Conservation (phyloP, 1,140 invertebrate species). For the Hypsibius dujardini region DNA sequence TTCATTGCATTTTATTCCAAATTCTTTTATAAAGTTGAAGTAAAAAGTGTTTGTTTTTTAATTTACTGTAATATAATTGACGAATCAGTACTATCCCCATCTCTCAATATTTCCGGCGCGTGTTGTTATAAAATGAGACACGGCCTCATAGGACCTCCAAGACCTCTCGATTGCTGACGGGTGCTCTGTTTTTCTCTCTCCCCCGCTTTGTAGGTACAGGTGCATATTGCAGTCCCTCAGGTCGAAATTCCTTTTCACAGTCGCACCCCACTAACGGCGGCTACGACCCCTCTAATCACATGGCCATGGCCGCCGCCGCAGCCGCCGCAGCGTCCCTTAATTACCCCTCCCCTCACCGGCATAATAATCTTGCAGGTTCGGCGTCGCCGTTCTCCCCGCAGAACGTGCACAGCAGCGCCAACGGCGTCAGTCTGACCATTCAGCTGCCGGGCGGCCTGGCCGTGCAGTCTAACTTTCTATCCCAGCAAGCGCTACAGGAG, state of each 20-base stretch:
- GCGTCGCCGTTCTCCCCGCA: constrained; percentile 13
- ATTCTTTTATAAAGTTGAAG: too few species aligned
- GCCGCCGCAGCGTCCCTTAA: constrained; percentile 12
- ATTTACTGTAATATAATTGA: too few species aligned
- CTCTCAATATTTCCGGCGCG: too few species aligned
- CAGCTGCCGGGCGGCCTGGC: constrained; percentile 1
- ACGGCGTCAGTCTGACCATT: constrained; percentile 15
- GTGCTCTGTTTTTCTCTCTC: too few species aligned
- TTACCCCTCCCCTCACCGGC: constrained; percentile 6
- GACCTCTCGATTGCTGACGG: background rate
- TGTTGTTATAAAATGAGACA: constrained; percentile 10
- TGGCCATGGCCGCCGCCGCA: constrained; percentile 2
- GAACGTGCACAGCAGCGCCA: background rate
- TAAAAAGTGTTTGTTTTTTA: too few species aligned
- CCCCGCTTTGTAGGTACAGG: too few species aligned
- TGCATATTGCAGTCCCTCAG: too few species aligned
- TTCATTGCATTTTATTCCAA: too few species aligned
- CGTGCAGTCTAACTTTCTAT: background rate
- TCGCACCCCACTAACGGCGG: too few species aligned
- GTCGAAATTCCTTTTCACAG: too few species aligned
- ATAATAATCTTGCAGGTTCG: constrained; percentile 18
- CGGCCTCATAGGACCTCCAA: constrained; percentile 6
- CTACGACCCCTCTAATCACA: background rate
- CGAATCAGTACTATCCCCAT: too few species aligned
- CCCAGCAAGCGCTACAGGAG: constrained; percentile 12